phyloP scores from a whole-genome alignment of 2,113 vertebrate genomes.

The Bostrychus sinensis region DNA sequence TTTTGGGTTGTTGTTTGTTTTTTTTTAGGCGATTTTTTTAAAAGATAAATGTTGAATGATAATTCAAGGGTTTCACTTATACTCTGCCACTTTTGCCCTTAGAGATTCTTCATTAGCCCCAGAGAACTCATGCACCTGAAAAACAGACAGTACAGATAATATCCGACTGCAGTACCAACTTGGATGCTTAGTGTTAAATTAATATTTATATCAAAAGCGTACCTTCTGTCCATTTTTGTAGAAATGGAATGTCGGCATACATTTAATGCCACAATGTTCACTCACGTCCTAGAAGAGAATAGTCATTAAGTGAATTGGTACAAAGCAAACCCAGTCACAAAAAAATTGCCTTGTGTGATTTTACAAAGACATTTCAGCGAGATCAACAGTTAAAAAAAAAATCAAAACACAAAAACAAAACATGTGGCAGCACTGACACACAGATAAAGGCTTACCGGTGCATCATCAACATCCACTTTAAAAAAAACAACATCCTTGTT shows the following conservation, averaged over 20 bases:
- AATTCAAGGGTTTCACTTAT: not conserved
- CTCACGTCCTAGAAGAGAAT: slow-evolving; percentile 83
- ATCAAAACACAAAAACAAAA: too few relatives aligned
- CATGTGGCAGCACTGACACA: too few relatives aligned
- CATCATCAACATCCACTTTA: slow-evolving; percentile 92
- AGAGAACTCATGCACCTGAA: slow-evolving; percentile 6
- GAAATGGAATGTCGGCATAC: slow-evolving; percentile 96
- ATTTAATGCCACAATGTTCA: slow-evolving; percentile 76
- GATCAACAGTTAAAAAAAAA: too few relatives aligned
- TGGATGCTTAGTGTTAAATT: not conserved
- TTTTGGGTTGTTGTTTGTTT: too few relatives aligned
- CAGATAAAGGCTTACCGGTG: slow-evolving; percentile 72
- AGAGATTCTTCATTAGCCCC: slow-evolving; percentile 2
- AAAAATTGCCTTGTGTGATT: too few relatives aligned
- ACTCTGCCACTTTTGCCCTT: not conserved
- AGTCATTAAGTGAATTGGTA: not conserved
- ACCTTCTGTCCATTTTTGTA: slow-evolving; percentile 85
- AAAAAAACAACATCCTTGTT: slow-evolving; percentile 84
- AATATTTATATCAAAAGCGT: slow-evolving; percentile 1
- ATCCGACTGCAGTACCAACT: not conserved
- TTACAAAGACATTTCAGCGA: too few relatives aligned
- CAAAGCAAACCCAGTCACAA: not conserved
- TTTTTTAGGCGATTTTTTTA: too few relatives aligned
- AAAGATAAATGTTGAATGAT: not conserved
- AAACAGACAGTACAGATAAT: not conserved